Percentiles rank a stretch among this genome's conserved stretches.
Evolutionary conservation across 2,113 vertebrate species (phyloP).

Genomic region (Melanerpes aurifrons): DNA sequence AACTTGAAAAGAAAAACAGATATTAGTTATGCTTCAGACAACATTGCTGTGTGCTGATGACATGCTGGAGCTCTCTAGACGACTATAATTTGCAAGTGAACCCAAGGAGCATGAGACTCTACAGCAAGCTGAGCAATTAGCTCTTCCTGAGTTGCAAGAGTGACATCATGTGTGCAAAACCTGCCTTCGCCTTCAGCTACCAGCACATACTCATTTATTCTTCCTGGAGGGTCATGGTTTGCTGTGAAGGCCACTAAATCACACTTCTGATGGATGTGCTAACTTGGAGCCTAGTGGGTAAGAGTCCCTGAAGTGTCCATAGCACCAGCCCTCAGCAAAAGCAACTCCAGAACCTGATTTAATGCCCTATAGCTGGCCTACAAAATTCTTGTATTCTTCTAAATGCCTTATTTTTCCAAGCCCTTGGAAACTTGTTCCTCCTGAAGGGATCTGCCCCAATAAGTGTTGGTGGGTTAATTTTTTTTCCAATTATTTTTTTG

Average conservation of each 20-base stretch:
- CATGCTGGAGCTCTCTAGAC: slow-evolving; percentile 39
- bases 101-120: slow-evolving; percentile 48
- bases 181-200: slow-evolving; percentile 64
- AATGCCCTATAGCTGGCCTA: neutral
- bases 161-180: slow-evolving; percentile 74
- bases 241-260: slow-evolving; percentile 24
- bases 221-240: slow-evolving; percentile 35
- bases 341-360: neutral
- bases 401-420: neutral
- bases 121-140: slow-evolving; percentile 62
- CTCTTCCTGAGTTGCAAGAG: slow-evolving; percentile 70
- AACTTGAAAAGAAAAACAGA: slow-evolving; percentile 68
- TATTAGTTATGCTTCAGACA: slow-evolving; percentile 68
- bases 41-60: slow-evolving; percentile 65
- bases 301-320: neutral
- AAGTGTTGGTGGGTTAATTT: neutral
- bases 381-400: neutral
- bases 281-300: neutral
- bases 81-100: slow-evolving; percentile 55
- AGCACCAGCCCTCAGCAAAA: neutral
- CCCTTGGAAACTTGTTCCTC: neutral
- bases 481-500: neutral
- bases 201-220: slow-evolving; percentile 34
- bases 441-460: neutral
- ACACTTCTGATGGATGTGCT: neutral